Percentiles rank a stretch among this genome's conserved stretches.
Conservation (phyloP, 2,113 vertebrate species). For the Entosphenus tridentatus region DNA sequence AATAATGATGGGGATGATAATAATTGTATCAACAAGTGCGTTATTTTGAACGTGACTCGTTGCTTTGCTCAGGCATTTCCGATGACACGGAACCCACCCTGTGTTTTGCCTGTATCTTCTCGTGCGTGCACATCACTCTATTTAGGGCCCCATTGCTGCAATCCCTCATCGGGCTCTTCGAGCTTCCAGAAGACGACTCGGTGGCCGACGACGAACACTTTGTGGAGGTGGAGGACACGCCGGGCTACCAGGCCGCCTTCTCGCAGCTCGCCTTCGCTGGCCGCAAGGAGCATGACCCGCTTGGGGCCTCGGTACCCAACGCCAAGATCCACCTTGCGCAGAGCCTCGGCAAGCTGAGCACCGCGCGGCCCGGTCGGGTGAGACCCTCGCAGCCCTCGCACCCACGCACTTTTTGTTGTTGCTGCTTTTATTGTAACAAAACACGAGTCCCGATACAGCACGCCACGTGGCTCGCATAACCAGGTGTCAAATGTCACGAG, state of each 20-base stretch:
- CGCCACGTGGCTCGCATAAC: not conserved
- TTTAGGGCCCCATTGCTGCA: slow-evolving; percentile 67
- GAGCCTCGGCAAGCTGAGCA: slow-evolving; percentile 78
- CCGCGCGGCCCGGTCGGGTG: slow-evolving; percentile 78
- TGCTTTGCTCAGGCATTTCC: no score
- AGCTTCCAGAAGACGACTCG: slow-evolving; percentile 81
- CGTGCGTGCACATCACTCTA: no score
- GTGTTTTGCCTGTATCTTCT: no score
- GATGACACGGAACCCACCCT: no score
- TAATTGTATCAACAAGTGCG: no score
- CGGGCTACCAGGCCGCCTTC: slow-evolving; percentile 90
- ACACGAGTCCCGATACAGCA: not conserved
- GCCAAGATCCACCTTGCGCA: slow-evolving; percentile 80
- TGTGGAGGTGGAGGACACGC: slow-evolving; percentile 88
- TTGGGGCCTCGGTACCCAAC: slow-evolving; percentile 70
- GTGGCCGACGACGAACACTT: slow-evolving; percentile 94
- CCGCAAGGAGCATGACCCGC: slow-evolving; percentile 76
- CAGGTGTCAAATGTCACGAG: not conserved
- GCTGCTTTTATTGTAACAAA: not conserved
- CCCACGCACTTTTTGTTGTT: not conserved
- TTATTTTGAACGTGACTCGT: no score
- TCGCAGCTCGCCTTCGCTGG: slow-evolving; percentile 88
- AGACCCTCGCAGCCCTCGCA: slow-evolving; percentile 12
- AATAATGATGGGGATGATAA: no score
- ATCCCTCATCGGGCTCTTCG: slow-evolving; percentile 82